Evolutionary conservation across 2,797 vertebrate genomes (phyloP), one percentile per base, ranked within the genome.

Genomic region (Erpetoichthys calabaricus): DNA sequence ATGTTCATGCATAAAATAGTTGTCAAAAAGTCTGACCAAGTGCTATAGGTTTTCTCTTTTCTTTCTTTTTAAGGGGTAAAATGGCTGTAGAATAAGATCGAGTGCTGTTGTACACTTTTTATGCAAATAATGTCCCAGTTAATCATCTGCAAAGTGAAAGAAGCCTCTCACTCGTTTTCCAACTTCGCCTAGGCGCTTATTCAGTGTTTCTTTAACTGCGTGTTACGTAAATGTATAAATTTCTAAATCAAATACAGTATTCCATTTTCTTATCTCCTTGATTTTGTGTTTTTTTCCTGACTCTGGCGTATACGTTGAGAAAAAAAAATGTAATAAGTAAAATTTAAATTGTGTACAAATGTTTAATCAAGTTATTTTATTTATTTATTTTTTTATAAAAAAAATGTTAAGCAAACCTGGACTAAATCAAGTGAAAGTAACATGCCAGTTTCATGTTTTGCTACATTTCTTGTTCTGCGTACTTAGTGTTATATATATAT

Each of bases 171-270:
- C 47, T 63, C 25, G 25, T 70, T 72, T 80, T 85, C 80, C 79
- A 81, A 76, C 84, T 86, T 85, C 85, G 78, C 70, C 72, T 87
- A 81, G 78, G 87, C 84, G 86, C 88, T 89, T 89, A 85, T 81
- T 73, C 76, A 83, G 67, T 90, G 87, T 91, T 88, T 82, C 76
- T 83, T 84, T 84, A 82, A 81, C 80, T 83, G 80, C 83, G 86
- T 89, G 85, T 88, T 91, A 86, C 90, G 86, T 89, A 86, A 87
- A 91, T 92, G 91, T 91, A 90, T 83, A 88, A 86, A 85, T 89
- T 88, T 90, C 86, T 87, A 89, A 90, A 87, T 85, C 81, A 92
- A 93, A 94, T 91, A 93, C 89, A 93, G 82, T 89, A 89, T 91
- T 91, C 81, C 64, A 75, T 90, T 94, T 89, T 88, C 81, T 84